Evolutionary conservation across 2,888 invertebrate species (phyloP).

Genomic region (Macropis europaea): DNA sequence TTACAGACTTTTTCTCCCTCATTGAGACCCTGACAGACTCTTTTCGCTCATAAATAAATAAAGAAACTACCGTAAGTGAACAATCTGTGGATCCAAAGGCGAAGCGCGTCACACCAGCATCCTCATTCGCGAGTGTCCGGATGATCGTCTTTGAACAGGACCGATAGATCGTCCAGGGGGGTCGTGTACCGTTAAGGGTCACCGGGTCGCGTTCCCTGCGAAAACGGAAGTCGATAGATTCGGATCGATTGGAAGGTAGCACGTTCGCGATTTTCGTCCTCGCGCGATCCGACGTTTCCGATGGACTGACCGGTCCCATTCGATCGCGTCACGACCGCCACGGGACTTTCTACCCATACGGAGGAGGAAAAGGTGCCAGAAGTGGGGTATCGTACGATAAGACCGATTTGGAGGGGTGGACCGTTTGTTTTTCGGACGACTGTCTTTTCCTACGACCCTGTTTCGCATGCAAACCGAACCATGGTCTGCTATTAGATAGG

Average conservation of each 20-base stretch:
- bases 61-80: slow-evolving; percentile 20
- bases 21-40: too few relatives aligned
- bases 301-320: slow-evolving; percentile 40
- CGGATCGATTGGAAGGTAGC: background rate
- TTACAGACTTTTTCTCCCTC: too few relatives aligned
- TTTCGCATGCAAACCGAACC: too few relatives aligned
- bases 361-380: slow-evolving; percentile 34
- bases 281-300: slow-evolving; percentile 37
- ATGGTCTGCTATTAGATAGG: too few relatives aligned
- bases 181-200: background rate
- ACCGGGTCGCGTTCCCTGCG: background rate
- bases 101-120: slow-evolving; percentile 13
- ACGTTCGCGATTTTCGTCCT: slow-evolving; percentile 21
- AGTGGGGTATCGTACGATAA: slow-evolving; percentile 50
- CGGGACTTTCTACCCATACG: slow-evolving; percentile 39
- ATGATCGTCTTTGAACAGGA: background rate
- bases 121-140: background rate
- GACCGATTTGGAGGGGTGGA: slow-evolving; percentile 8
- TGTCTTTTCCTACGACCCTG: background rate
- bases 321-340: slow-evolving; percentile 20
- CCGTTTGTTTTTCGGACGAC: background rate
- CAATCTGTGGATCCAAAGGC: background rate
- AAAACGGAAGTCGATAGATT: background rate
- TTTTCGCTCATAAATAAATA: too few relatives aligned
- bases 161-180: background rate